Percentiles rank a stretch among this genome's conserved stretches.
These are phyloP conservation scores for Muraenolepis orangiensis DNA, from an alignment of 2,797 vertebrate species.

Conservation along the genomic window DNA sequence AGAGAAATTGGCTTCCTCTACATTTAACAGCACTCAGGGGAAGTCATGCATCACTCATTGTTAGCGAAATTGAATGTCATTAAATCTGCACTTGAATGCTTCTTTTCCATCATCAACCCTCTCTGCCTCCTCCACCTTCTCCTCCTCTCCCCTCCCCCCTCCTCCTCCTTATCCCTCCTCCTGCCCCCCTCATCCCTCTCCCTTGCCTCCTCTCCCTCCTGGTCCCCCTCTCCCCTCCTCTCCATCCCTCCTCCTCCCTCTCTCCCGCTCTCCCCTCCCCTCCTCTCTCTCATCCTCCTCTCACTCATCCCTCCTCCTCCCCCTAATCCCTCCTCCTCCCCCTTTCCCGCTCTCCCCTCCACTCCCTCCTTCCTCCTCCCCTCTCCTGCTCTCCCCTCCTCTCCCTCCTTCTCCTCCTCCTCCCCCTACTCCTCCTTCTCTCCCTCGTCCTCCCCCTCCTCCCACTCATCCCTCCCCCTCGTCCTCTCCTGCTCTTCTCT, in stretches of 20 bases:
- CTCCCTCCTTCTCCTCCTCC: slow-evolving; percentile 7
- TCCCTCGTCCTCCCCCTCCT: slow-evolving; percentile 2
- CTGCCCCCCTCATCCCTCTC: background rate
- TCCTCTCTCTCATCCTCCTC: background rate
- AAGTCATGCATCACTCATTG: slow-evolving; percentile 13
- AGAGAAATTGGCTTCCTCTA: slow-evolving; percentile 5
- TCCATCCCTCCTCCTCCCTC: background rate
- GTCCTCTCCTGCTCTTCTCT: background rate
- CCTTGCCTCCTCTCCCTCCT: background rate
- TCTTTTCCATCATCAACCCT: background rate
- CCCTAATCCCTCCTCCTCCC: background rate
- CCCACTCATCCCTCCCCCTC: background rate
- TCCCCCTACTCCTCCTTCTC: background rate
- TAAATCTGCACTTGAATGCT: background rate
- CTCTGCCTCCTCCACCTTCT: slow-evolving; percentile 1
- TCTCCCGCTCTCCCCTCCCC: slow-evolving; percentile 3
- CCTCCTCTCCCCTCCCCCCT: slow-evolving; percentile 10
- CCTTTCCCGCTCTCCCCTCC: background rate
- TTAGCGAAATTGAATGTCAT: slow-evolving; percentile 1
- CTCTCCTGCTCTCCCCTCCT: background rate
- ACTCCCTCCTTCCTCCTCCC: background rate
- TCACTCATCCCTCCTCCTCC: slow-evolving; percentile 11
- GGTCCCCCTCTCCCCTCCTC: slow-evolving; percentile 13
- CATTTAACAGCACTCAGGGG: slow-evolving; percentile 5
- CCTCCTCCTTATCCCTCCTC: background rate